Evolutionary conservation across 2,797 vertebrate species (phyloP).

Genomic region (Liasis olivaceus): DNA sequence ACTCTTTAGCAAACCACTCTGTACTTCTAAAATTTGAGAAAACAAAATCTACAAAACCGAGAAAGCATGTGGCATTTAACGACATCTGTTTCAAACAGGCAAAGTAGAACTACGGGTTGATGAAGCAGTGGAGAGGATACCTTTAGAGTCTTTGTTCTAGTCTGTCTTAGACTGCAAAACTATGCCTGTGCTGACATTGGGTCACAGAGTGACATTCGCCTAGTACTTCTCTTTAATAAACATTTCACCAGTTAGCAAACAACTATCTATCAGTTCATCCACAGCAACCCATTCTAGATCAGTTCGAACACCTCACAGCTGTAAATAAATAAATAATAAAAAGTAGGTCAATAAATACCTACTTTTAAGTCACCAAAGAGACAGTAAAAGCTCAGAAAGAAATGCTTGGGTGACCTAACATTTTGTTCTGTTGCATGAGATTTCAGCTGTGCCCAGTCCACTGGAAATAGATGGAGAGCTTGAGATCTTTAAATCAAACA

Average conservation of each 20-base stretch:
- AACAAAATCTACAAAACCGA: not conserved
- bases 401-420: not conserved
- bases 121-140: not conserved
- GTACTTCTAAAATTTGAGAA: not conserved
- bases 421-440: not conserved
- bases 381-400: not conserved
- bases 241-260: not conserved
- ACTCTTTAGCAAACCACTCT: not conserved
- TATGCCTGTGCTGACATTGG: not conserved
- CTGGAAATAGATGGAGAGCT: not conserved
- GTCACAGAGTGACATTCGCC: not conserved
- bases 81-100: not conserved
- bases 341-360: not conserved
- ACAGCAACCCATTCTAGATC: not conserved
- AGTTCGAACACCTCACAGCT: not conserved
- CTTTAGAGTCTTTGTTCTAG: not conserved
- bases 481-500: not conserved
- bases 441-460: not conserved
- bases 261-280: not conserved
- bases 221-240: not conserved
- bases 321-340: no score
- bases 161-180: not conserved
- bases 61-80: not conserved
- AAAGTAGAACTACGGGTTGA: not conserved
- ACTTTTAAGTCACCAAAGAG: not conserved